Percentiles rank a stretch among this genome's conserved stretches.
phyloP scores from a whole-genome alignment of 2,113 vertebrate species.

The Engystomops pustulosus region DNA sequence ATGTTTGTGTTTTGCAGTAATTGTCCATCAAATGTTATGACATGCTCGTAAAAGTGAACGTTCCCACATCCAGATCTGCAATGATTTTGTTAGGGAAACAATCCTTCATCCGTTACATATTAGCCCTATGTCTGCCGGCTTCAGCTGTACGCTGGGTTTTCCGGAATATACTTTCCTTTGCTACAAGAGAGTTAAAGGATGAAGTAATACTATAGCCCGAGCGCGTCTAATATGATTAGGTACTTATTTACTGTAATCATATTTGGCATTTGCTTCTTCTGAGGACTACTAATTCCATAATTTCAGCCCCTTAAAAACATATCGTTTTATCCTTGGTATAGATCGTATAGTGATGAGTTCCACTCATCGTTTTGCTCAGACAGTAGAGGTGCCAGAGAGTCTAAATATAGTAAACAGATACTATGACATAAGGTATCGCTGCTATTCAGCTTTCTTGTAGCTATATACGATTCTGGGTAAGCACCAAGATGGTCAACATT shows the following conservation, averaged over 20 bases:
- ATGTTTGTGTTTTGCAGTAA: slow-evolving; percentile 54
- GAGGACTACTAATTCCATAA: slow-evolving; percentile 26
- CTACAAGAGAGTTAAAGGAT: slow-evolving; percentile 19
- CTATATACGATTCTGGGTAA: neutral
- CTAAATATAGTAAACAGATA: neutral
- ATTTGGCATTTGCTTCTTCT: slow-evolving; percentile 39
- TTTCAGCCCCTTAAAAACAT: slow-evolving; percentile 32
- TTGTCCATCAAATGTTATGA: slow-evolving; percentile 59
- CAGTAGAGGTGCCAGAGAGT: neutral
- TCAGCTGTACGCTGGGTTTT: neutral
- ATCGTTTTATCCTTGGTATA: neutral
- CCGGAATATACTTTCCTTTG: neutral
- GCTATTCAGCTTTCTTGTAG: neutral
- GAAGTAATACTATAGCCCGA: slow-evolving; percentile 34
- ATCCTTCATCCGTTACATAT: slow-evolving; percentile 46
- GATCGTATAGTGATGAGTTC: slow-evolving; percentile 17
- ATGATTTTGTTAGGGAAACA: slow-evolving; percentile 51
- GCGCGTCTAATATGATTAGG: slow-evolving; percentile 26
- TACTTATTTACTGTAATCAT: slow-evolving; percentile 45
- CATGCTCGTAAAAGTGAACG: slow-evolving; percentile 49
- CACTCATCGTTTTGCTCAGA: neutral
- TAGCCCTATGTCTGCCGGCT: slow-evolving; percentile 6
- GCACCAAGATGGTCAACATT: neutral
- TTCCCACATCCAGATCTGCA: slow-evolving; percentile 47
- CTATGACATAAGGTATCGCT: neutral